Evolutionary conservation across 2,888 invertebrate species (phyloP).

Genomic region (Spodoptera littoralis): DNA sequence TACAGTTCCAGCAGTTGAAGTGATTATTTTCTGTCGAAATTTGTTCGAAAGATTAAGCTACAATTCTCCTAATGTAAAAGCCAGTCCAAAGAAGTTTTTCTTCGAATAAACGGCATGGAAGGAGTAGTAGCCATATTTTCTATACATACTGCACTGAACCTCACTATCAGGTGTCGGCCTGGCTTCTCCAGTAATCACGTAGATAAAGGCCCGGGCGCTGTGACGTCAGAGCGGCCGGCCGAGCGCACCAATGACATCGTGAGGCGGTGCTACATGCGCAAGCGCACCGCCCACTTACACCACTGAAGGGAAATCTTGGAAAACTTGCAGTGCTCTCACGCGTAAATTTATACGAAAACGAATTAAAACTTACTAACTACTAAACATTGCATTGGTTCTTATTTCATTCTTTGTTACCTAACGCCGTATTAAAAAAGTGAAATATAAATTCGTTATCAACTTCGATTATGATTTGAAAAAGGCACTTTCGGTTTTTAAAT

Average conservation of each 20-base stretch:
- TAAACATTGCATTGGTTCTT: too few relatives aligned
- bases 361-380: not conserved
- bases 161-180: slow-evolving; percentile 60
- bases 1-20: slow-evolving; percentile 8
- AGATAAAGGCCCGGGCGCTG: slow-evolving; percentile 73
- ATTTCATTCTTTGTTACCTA: too few relatives aligned
- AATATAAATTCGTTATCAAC: too few relatives aligned
- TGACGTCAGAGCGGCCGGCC: slow-evolving; percentile 85
- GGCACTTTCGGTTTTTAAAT: not conserved
- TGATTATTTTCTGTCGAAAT: slow-evolving; percentile 1
- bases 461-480: too few relatives aligned
- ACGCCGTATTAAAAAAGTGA: too few relatives aligned
- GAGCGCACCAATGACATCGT: slow-evolving; percentile 77
- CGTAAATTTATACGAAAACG: slow-evolving; percentile 14
- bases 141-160: slow-evolving; percentile 49
- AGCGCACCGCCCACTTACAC: slow-evolving; percentile 80
- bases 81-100: not conserved
- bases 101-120: not conserved
- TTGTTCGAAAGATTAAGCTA: not conserved
- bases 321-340: slow-evolving; percentile 60
- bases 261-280: slow-evolving; percentile 78
- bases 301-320: slow-evolving; percentile 76
- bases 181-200: slow-evolving; percentile 68
- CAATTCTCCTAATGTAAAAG: too few relatives aligned
- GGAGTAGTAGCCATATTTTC: slow-evolving; percentile 22